These are phyloP conservation scores for Bufotes viridis DNA, from an alignment of 2,797 vertebrate species.

Conservation along the genomic window DNA sequence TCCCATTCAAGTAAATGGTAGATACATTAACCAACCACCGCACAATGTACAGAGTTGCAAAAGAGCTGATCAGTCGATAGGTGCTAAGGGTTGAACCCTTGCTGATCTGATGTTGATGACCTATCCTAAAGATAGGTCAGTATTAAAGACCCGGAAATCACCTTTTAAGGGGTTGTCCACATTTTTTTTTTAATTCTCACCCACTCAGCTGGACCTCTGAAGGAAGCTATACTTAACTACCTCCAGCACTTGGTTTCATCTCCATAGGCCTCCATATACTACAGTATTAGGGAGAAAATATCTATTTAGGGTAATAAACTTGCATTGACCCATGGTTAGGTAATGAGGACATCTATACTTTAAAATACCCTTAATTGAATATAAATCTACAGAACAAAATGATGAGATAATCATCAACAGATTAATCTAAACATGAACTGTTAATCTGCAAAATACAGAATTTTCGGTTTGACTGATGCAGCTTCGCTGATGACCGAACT, in stretches of 20 bases:
- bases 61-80: too few relatives aligned
- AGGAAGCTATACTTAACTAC: too few relatives aligned
- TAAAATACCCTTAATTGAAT: neutral
- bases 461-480: neutral
- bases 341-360: neutral
- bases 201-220: too few relatives aligned
- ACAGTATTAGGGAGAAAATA: neutral
- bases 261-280: neutral
- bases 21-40: too few relatives aligned
- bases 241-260: neutral
- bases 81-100: too few relatives aligned
- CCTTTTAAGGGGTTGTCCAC: too few relatives aligned
- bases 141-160: too few relatives aligned
- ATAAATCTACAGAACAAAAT: neutral
- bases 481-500: slow-evolving; percentile 21
- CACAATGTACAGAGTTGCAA: too few relatives aligned
- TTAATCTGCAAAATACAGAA: slow-evolving; percentile 49
- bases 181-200: too few relatives aligned
- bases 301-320: slow-evolving; percentile 8
- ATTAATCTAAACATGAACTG: slow-evolving; percentile 34
- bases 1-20: too few relatives aligned
- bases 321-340: neutral
- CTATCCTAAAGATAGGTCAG: too few relatives aligned
- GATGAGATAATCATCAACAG: slow-evolving; percentile 33
- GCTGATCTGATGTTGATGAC: too few relatives aligned